phyloP scores from a whole-genome alignment of 2,113 vertebrate species.

The Aphelocoma coerulescens region DNA sequence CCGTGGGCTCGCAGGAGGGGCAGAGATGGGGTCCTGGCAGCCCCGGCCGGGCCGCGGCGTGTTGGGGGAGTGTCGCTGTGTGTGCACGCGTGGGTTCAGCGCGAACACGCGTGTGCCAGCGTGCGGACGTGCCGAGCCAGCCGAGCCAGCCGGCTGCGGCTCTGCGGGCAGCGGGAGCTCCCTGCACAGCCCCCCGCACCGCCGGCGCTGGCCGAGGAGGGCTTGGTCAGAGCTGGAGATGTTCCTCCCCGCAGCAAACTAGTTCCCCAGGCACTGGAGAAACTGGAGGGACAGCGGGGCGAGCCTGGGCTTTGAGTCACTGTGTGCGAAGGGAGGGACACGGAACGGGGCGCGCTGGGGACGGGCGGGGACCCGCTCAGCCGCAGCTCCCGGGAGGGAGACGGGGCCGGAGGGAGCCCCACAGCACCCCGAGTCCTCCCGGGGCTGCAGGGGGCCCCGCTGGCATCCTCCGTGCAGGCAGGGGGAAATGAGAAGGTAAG shows the following conservation, averaged over 20 bases:
- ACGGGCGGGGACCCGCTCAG: neutral
- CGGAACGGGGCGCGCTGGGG: neutral
- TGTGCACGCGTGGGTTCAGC: neutral
- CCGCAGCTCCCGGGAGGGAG: fast-evolving
- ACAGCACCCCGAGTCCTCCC: neutral
- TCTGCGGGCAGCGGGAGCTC: neutral
- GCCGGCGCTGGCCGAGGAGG: neutral
- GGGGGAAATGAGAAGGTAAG: neutral
- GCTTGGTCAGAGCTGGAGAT: neutral
- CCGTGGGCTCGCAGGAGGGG: neutral
- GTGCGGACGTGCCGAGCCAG: neutral
- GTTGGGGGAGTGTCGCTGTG: neutral
- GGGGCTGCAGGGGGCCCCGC: neutral
- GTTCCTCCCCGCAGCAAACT: neutral
- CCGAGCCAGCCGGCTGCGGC: neutral
- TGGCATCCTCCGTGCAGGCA: neutral
- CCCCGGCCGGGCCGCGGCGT: neutral
- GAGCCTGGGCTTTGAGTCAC: slow-evolving; percentile 11
- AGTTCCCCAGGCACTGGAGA: neutral
- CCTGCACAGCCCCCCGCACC: neutral
- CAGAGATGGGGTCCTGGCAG: fast-evolving
- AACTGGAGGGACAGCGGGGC: neutral
- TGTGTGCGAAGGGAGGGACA: neutral
- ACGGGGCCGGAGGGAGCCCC: neutral
- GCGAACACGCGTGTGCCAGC: neutral